Base-by-base conservation (phyloP, 2,113 vertebrate genomes). In the Axis porcinus region DNA sequence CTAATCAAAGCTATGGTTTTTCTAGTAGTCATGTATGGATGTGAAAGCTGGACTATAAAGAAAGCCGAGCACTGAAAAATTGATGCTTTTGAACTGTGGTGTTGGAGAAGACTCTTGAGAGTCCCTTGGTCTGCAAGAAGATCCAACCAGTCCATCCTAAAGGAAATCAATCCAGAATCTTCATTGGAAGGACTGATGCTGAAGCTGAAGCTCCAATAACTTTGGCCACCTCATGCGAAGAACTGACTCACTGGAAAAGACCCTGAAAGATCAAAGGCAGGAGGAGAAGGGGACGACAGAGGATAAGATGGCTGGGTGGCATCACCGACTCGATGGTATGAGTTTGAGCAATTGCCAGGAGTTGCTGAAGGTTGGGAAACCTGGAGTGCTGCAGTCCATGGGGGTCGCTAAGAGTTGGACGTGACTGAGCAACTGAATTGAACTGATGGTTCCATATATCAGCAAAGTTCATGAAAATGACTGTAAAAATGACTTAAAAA, bases 301-400 rank as follows among this genome's bases (percentile, higher is more conserved):
- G 36, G n/a, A 70, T 70, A n/a, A 70, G 19, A 11, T 23, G n/a
- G 17, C 21, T 70, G 64, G n/a, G 12, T 70, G 17, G n/a, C n/a
- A 70, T 70, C 4, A 6, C n/a, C 0, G 1, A 70, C 4, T 36
- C 2, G 1, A 36, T 23, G 64, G 64, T n/a, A 21, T 36, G 64
- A 70, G 17, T 70, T 36, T 70, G 64, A 70, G n/a, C n/a, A 70
- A 36, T 36, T 70, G 17, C 64, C 64, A 70, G 64, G n/a, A 70
- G 64, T 11, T 70, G 64, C 9, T 70, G n/a, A 36, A 11, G n/a
- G 21, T 25, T 57, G 55, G 55, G 64, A 70, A 70, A n/a, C 17
- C 19, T 36, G 64, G 17, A 36, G 64, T 70, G 64, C n/a, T 70
- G 19, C n/a, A 21, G 9, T 70, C 17, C 64, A 70, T 2, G 0